Evolutionary conservation across 2,888 invertebrate genomes (phyloP).

Genomic region (Xestia rhomboidea): DNA sequence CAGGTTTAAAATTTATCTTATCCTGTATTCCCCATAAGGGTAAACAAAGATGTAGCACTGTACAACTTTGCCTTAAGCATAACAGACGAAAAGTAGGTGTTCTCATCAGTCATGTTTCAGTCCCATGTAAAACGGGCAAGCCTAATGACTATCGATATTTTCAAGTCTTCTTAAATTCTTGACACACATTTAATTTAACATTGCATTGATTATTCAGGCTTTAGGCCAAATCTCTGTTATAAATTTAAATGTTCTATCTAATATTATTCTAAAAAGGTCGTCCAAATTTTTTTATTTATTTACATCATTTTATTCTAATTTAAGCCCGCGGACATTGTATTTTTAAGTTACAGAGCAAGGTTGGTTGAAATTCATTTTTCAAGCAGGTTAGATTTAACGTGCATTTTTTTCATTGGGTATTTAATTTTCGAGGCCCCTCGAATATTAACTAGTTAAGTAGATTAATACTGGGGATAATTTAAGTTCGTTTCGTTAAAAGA

Average conservation of each 20-base stretch:
- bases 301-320: slow-evolving; percentile 18
- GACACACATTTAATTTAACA: slow-evolving; percentile 10
- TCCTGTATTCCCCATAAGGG: background rate
- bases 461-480: slow-evolving; percentile 27
- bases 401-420: slow-evolving; percentile 4
- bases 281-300: slow-evolving; percentile 46
- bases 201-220: slow-evolving; percentile 25
- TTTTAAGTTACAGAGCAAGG: slow-evolving; percentile 10
- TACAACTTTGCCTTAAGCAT: background rate
- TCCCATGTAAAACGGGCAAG: too few species aligned
- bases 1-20: background rate
- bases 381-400: background rate
- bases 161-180: background rate
- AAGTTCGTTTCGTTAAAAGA: background rate
- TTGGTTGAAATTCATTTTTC: background rate
- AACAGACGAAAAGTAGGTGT: background rate
- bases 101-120: background rate
- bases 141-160: background rate
- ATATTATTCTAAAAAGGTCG: slow-evolving; percentile 42
- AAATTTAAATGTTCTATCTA: slow-evolving; percentile 47
- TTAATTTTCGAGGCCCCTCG: background rate
- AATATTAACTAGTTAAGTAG: slow-evolving; percentile 46
- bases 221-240: slow-evolving; percentile 17
- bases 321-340: slow-evolving; percentile 11
- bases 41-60: background rate